Evolutionary conservation across 2,113 vertebrate genomes (phyloP).

Genomic region (Heterochromis multidens): DNA sequence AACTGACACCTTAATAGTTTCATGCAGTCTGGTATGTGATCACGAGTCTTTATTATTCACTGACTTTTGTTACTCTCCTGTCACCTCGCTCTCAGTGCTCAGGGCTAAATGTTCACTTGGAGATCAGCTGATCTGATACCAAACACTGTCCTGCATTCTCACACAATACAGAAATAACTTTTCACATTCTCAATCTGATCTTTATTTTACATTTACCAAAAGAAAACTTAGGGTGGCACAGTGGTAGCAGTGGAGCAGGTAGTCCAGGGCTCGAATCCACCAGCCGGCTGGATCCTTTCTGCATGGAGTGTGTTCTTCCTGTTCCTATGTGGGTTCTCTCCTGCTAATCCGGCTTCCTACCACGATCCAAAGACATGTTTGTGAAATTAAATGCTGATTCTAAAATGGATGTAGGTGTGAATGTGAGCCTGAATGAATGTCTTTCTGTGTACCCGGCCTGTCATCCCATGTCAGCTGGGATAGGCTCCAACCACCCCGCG

Average conservation of each 20-base stretch:
- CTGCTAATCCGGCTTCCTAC: neutral
- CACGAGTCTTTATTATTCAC: neutral
- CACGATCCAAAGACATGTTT: neutral
- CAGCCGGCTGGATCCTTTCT: neutral
- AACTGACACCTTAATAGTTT: neutral
- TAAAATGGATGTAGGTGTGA: no score
- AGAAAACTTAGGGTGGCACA: neutral
- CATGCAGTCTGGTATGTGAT: neutral
- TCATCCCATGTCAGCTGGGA: neutral
- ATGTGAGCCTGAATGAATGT: neutral
- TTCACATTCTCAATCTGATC: neutral
- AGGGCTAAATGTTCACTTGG: neutral
- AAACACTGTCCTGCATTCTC: neutral
- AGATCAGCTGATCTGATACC: neutral
- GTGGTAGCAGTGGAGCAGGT: neutral
- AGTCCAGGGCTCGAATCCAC: neutral
- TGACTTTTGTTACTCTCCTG: neutral
- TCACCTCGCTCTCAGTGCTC: neutral
- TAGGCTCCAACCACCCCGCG: neutral
- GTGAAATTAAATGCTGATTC: neutral
- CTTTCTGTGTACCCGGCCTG: neutral
- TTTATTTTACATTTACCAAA: conserved; percentile 38
- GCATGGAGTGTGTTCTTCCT: neutral
- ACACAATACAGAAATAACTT: neutral
- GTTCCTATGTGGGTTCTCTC: neutral